phyloP scores from a whole-genome alignment of 2,888 invertebrate genomes.

The Adelognathus sp. region DNA sequence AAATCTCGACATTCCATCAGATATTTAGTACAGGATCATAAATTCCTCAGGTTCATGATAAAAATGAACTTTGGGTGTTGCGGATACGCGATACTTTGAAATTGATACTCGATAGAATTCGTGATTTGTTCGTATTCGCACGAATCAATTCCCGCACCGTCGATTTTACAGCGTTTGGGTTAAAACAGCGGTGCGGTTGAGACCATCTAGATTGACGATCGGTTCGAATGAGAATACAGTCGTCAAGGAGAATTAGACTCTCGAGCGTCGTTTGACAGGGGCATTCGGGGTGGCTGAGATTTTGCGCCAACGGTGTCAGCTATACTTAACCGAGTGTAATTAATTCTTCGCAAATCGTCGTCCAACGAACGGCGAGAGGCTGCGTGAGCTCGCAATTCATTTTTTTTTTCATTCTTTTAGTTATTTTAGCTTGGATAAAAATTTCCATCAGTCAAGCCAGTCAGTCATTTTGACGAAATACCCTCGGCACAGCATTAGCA shows the following conservation, averaged over 20 bases:
- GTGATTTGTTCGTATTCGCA: no score
- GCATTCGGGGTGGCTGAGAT: slow-evolving; percentile 17
- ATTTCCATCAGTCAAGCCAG: slow-evolving; percentile 50
- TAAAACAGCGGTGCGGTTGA: not conserved
- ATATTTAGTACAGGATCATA: not conserved
- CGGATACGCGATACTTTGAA: no score
- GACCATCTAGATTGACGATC: slow-evolving; percentile 12
- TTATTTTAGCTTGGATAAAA: slow-evolving; percentile 33
- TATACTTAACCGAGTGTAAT: slow-evolving; percentile 18
- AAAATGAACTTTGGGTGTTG: no score
- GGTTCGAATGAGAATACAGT: slow-evolving; percentile 12
- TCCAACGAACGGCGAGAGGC: not conserved
- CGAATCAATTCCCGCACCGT: not conserved
- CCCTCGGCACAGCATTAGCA: not conserved
- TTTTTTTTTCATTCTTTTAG: not conserved
- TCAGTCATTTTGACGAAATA: slow-evolving; percentile 52
- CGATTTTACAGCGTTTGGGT: not conserved
- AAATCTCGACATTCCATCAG: not conserved
- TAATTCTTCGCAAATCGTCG: slow-evolving; percentile 35
- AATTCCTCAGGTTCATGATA: no score
- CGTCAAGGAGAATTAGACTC: slow-evolving; percentile 18
- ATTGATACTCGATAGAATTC: not conserved
- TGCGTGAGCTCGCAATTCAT: not conserved
- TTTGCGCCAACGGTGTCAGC: slow-evolving; percentile 15
- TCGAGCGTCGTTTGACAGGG: not conserved